phyloP scores from a whole-genome alignment of 2,797 vertebrate species.

The Sebastes steindachneri region DNA sequence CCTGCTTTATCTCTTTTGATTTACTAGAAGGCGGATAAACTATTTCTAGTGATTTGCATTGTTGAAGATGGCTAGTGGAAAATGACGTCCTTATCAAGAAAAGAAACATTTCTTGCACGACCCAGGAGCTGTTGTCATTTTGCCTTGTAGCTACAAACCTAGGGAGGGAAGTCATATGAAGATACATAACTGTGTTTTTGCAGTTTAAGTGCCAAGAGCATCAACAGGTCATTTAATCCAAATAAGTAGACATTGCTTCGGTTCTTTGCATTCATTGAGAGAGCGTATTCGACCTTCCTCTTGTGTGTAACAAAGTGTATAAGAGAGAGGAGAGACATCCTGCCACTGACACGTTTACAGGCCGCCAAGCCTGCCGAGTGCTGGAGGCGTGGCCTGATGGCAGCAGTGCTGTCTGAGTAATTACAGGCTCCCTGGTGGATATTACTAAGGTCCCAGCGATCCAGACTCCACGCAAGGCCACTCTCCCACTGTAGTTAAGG shows the following conservation, averaged over 20 bases:
- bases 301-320: constrained; percentile 20
- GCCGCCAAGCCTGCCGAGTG: constrained; percentile 55
- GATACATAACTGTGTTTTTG: neutral
- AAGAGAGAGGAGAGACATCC: constrained; percentile 72
- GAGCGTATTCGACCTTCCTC: constrained; percentile 6
- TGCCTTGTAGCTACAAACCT: neutral
- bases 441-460: constrained; percentile 84
- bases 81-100: neutral
- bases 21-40: neutral
- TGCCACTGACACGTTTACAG: constrained; percentile 78
- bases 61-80: neutral
- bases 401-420: constrained; percentile 85
- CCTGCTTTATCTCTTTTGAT: constrained; percentile 42
- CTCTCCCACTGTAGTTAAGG: constrained; percentile 66
- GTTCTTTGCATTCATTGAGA: constrained; percentile 18
- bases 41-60: neutral
- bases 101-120: constrained; percentile 12
- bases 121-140: constrained; percentile 8
- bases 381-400: constrained; percentile 79
- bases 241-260: constrained; percentile 1
- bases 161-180: neutral
- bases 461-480: constrained; percentile 65
- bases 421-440: constrained; percentile 87
- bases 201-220: constrained; percentile 1
- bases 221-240: constrained; percentile 2